phyloP scores from a whole-genome alignment of 2,888 invertebrate species.

The Gnatocerus cornutus region DNA sequence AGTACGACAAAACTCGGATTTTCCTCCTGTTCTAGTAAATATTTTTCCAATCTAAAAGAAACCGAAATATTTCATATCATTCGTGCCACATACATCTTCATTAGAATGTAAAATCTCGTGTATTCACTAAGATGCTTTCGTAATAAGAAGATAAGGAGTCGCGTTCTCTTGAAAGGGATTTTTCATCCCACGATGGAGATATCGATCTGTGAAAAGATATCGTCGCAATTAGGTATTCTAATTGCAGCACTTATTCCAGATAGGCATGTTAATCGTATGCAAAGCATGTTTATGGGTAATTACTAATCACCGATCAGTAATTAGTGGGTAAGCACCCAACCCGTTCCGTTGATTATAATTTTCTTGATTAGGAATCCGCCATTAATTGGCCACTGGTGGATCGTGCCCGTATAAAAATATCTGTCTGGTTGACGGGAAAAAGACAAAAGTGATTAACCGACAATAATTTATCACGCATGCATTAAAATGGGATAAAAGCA shows the following conservation, averaged over 20 bases:
- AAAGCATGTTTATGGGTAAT: conserved; percentile 26
- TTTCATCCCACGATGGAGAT: background rate
- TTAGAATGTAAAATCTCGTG: conserved; percentile 22
- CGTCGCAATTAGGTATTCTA: conserved; percentile 4
- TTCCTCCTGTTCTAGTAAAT: conserved; percentile 1
- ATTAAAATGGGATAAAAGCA: conserved; percentile 33
- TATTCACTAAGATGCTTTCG: conserved; percentile 23
- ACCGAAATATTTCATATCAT: too few species aligned
- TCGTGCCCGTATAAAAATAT: background rate
- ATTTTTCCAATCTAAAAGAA: conserved; percentile 29
- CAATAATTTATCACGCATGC: conserved; percentile 23
- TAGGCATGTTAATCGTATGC: conserved; percentile 28
- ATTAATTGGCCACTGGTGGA: background rate
- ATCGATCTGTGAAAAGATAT: conserved; percentile 10
- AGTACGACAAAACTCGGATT: too few species aligned
- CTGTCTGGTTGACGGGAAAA: conserved; percentile 11
- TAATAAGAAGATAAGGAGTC: conserved; percentile 25
- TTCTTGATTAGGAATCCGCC: conserved; percentile 5
- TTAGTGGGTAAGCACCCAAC: conserved; percentile 12
- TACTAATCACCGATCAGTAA: conserved; percentile 27
- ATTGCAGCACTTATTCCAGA: conserved; percentile 19
- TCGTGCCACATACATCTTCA: conserved; percentile 33
- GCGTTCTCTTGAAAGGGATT: conserved; percentile 21
- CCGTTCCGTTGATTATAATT: conserved; percentile 17
- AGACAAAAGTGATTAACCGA: conserved; percentile 26